Evolutionary conservation across 2,888 invertebrate species (phyloP).

Genomic region (Caenorhabditis uteleia): DNA sequence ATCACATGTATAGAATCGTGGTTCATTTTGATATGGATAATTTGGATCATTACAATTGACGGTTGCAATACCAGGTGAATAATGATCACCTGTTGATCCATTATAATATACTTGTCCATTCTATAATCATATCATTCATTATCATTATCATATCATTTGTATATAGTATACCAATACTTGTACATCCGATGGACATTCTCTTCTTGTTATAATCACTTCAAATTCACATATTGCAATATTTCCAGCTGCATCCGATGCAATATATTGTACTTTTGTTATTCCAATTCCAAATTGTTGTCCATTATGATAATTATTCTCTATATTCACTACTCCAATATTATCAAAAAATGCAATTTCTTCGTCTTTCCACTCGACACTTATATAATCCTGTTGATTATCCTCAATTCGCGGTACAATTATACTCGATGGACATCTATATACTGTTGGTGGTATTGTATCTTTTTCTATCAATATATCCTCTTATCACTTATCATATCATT

Average conservation of each 20-base stretch:
- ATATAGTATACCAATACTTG: too few relatives aligned
- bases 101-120: too few relatives aligned
- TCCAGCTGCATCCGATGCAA: slow-evolving; percentile 38
- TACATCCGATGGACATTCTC: slow-evolving; percentile 7
- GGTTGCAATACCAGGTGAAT: not conserved
- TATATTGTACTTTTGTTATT: slow-evolving; percentile 32
- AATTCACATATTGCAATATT: slow-evolving; percentile 39
- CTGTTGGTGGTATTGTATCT: slow-evolving; percentile 30
- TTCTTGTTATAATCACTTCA: slow-evolving; percentile 21
- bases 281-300: slow-evolving; percentile 36
- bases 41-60: slow-evolving; percentile 13
- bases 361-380: slow-evolving; percentile 19
- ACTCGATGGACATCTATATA: slow-evolving; percentile 27
- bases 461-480: slow-evolving; percentile 22
- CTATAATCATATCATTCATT: too few relatives aligned
- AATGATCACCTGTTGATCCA: slow-evolving; percentile 1
- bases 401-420: not conserved
- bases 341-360: slow-evolving; percentile 25
- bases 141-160: too few relatives aligned
- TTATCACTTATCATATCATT: too few relatives aligned
- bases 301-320: slow-evolving; percentile 24
- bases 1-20: slow-evolving; percentile 27
- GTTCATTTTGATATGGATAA: slow-evolving; percentile 9
- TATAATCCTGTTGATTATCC: too few relatives aligned
- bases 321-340: slow-evolving; percentile 21